Evolutionary conservation across 1,140 invertebrate genomes (phyloP).

Genomic region (Alviniconcha marisindica): DNA sequence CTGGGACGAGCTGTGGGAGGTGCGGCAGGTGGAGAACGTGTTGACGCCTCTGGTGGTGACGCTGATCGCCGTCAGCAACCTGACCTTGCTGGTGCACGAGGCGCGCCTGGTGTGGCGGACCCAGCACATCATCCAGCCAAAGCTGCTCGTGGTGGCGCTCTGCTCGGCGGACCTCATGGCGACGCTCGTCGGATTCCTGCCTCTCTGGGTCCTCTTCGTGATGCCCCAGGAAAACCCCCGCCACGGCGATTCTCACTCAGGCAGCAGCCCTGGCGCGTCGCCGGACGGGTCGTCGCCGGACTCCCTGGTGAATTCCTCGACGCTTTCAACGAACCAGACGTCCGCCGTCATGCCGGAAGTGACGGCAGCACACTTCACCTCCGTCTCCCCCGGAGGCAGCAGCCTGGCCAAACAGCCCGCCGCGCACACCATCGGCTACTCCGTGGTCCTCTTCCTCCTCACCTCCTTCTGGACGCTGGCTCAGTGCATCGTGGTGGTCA

Average conservation of each 20-base stretch:
- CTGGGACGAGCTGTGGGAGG: background rate
- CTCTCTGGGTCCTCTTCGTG: constrained; percentile 27
- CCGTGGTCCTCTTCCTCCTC: constrained; percentile 4
- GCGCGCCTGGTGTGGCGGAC: constrained; percentile 22
- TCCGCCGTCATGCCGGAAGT: too few relatives aligned
- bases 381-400: too few relatives aligned
- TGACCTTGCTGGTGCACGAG: constrained; percentile 27
- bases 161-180: constrained; percentile 3
- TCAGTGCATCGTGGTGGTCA: constrained; percentile 34
- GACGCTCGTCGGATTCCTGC: constrained; percentile 19
- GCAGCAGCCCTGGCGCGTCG: background rate
- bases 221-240: too few relatives aligned
- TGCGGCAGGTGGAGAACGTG: constrained; percentile 8
- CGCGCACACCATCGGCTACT: background rate
- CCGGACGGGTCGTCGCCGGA: background rate
- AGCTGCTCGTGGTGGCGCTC: constrained; percentile 30
- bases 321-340: background rate
- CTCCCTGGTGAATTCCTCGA: background rate
- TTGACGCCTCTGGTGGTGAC: constrained; percentile 5
- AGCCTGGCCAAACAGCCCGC: background rate
- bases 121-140: constrained; percentile 19
- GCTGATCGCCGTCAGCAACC: constrained; percentile 12
- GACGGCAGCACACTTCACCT: background rate
- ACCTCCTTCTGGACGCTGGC: constrained; percentile 32
- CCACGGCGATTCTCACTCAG: background rate